A percentile compares a stretch with the other conserved stretches of the same genome.
Evolutionary conservation across 2,888 invertebrate species (phyloP).

Genomic region (Anagyrus pseudococci): DNA sequence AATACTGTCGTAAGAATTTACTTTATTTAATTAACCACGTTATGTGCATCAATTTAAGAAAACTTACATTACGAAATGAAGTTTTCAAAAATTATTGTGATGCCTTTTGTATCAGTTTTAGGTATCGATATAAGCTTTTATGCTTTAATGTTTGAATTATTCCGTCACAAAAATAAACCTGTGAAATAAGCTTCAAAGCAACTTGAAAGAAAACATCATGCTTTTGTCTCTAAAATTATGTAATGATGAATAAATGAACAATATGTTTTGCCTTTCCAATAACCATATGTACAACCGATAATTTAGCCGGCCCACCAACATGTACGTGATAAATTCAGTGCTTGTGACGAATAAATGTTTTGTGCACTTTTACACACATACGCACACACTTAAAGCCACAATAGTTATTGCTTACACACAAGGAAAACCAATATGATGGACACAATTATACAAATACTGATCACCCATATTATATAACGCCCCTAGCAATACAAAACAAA

Average conservation of each 20-base stretch:
- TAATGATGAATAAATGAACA: constrained; percentile 26
- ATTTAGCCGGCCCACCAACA: constrained; percentile 52
- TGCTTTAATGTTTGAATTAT: too few relatives aligned
- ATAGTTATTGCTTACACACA: constrained; percentile 29
- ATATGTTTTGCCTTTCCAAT: constrained; percentile 15
- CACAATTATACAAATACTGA: constrained; percentile 58
- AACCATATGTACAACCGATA: constrained; percentile 11
- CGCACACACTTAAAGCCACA: constrained; percentile 29
- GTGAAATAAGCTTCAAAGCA: constrained; percentile 40
- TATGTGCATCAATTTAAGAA: too few relatives aligned
- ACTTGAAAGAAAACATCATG: constrained; percentile 40
- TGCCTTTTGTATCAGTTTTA: too few relatives aligned
- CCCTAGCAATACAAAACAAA: too few relatives aligned
- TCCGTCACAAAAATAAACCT: constrained; percentile 18
- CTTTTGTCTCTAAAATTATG: constrained; percentile 29
- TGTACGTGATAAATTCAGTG: constrained; percentile 41
- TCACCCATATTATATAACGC: too few relatives aligned
- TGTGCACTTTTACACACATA: constrained; percentile 13
- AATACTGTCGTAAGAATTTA: too few relatives aligned
- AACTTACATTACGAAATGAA: too few relatives aligned
- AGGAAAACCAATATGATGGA: constrained; percentile 45
- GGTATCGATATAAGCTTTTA: too few relatives aligned
- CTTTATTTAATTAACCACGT: too few relatives aligned
- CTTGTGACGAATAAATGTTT: constrained; percentile 26
- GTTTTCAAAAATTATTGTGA: too few relatives aligned